A percentile compares a stretch with the other conserved stretches of the same genome.
Evolutionary conservation across 2,113 vertebrate species (phyloP).

Genomic region (Potamarius usumacintae): DNA sequence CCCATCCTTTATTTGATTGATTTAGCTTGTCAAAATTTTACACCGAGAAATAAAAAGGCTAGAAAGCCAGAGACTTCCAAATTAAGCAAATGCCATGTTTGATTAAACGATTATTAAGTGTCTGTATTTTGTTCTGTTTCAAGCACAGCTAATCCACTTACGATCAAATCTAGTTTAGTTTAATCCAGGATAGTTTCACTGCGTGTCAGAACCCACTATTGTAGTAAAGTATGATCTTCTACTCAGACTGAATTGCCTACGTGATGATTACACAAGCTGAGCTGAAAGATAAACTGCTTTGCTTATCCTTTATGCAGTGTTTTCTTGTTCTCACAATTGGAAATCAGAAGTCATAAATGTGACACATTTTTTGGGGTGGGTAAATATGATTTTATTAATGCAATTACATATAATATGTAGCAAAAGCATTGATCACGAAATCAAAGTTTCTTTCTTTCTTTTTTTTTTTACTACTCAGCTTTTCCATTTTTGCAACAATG

Average conservation of each 20-base stretch:
- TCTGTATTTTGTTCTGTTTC: conserved; percentile 64
- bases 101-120: conserved; percentile 64
- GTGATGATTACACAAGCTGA: not conserved
- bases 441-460: not conserved
- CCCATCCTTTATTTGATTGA: not conserved
- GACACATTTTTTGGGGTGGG: not conserved
- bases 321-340: not conserved
- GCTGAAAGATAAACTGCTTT: not conserved
- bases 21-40: conserved; percentile 11
- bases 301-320: not conserved
- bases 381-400: not conserved
- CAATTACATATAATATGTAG: not conserved
- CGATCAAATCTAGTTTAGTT: conserved; percentile 63
- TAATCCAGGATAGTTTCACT: conserved; percentile 48
- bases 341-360: not conserved
- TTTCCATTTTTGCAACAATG: conserved; percentile 3
- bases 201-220: conserved; percentile 35
- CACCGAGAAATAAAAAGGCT: conserved; percentile 1
- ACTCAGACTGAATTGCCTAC: conserved; percentile 15
- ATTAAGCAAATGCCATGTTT: conserved; percentile 68
- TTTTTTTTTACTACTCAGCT: not conserved
- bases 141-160: conserved; percentile 78
- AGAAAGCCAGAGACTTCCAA: conserved; percentile 62
- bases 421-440: not conserved
- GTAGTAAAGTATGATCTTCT: conserved; percentile 20